Conservation (phyloP, 2,888 invertebrate species). For the Globia sparganii region DNA sequence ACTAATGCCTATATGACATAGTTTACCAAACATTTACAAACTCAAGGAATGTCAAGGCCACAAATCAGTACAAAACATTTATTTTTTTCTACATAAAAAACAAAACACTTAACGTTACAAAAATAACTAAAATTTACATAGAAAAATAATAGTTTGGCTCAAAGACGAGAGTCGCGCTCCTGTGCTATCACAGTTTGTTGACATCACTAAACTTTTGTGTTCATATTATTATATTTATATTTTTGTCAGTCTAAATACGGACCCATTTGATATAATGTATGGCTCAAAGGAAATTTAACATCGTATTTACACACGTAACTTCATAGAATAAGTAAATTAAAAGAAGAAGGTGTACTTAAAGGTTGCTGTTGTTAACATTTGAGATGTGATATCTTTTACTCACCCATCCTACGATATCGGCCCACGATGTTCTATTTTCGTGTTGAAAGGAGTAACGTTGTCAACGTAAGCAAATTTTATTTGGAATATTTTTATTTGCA, state of each 20-base stretch:
- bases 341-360: neutral
- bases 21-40: neutral
- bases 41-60: conserved; percentile 33
- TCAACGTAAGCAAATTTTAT: neutral
- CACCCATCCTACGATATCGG: neutral
- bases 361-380: neutral
- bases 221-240: conserved; percentile 55
- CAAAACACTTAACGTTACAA: conserved; percentile 4
- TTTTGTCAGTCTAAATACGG: conserved; percentile 55
- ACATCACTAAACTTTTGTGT: conserved; percentile 62
- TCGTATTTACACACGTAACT: conserved; percentile 29
- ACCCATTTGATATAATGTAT: conserved; percentile 56
- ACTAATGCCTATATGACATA: neutral
- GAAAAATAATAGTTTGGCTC: conserved; percentile 55
- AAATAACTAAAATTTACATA: conserved; percentile 30
- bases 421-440: neutral
- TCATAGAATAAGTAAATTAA: conserved; percentile 21
- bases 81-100: conserved; percentile 16
- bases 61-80: conserved; percentile 27
- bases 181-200: conserved; percentile 62
- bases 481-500: neutral
- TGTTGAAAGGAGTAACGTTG: neutral
- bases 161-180: conserved; percentile 42
- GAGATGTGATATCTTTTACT: neutral
- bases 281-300: conserved; percentile 35